phyloP scores from a whole-genome alignment of 35 echinoderm and acorn worm genomes.

The Heliocidaris erythrogramma region DNA sequence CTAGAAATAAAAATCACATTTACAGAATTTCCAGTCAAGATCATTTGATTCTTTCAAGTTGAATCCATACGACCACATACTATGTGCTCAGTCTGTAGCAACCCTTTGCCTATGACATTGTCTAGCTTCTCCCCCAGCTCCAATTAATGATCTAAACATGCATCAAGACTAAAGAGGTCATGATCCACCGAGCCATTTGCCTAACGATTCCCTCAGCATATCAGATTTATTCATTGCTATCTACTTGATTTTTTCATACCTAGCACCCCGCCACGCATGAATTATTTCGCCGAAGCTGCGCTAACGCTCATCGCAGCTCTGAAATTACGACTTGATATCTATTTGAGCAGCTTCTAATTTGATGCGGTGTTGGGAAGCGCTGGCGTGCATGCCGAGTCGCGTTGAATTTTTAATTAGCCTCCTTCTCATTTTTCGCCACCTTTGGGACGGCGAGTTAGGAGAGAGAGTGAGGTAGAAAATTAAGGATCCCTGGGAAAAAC shows the following conservation, averaged over 20 bases:
- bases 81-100: background rate
- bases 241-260: constrained; percentile 54
- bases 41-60: background rate
- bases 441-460: constrained; percentile 42
- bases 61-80: background rate
- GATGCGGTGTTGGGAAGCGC: constrained; percentile 53
- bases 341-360: constrained; percentile 61
- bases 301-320: constrained; percentile 54
- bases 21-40: background rate
- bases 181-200: background rate
- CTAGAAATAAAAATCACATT: too few species aligned
- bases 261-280: constrained; percentile 39
- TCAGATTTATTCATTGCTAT: constrained; percentile 49
- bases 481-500: constrained; percentile 20
- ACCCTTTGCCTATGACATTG: background rate
- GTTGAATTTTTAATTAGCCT: constrained; percentile 76
- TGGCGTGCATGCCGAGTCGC: constrained; percentile 53
- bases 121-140: constrained; percentile 31
- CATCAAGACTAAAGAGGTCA: constrained; percentile 3
- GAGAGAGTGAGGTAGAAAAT: constrained; percentile 68
- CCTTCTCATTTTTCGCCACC: constrained; percentile 66
- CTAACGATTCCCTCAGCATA: constrained; percentile 12
- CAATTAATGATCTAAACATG: constrained; percentile 50
- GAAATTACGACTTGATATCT: constrained; percentile 65
- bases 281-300: constrained; percentile 37